Evolutionary conservation across 35 echinoderm and acorn worm genomes (phyloP), one percentile per base, ranked within the genome.

Genomic region (Antedon bifida): DNA sequence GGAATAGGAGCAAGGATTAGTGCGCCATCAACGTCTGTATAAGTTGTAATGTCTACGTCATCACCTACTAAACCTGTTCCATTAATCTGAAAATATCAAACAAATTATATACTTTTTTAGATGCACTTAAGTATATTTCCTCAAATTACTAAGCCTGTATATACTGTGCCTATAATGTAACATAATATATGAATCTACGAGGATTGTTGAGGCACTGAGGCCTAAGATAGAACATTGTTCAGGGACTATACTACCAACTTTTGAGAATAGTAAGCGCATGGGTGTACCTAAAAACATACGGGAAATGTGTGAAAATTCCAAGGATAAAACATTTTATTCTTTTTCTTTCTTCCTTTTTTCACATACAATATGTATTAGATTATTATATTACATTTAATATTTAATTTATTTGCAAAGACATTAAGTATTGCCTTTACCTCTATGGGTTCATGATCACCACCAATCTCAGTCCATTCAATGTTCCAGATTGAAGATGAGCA

Each of bases 1-100:
- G 89, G 85, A 5, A 91, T 91, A 8, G 85, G 85, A 3, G 29
- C 85, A 85, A 91, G 34, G 30, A 91, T 79, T 9, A 91, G 13
- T 55, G 76, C 30, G 9, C 89, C 89, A 14, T 91, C 81, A 5
- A 46, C 36, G 17, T 42, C 44, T 31, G 78, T 77, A 17, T 0
- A 11, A 26, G 31, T 33, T 73, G 36, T n/a, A 31, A 83, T 35
- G 17, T 10, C 12, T 12, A 91, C 89, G 19, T 84, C 75, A 34
- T 75, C 33, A 30, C 79, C 86, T 5, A 32, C 30, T 81, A 86
- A 10, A 89, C 32, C 82, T 88, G 30, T 30, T 35, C 39, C 30
- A 83, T 33, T n/a, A 36, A 34, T 14, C 32, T 9, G 4, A 42
- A 42, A 42, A 7, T 42, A 14, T 7, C 14, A 42, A 42, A 14